These are phyloP conservation scores for Catharus bicknelli DNA, from an alignment of 2,113 vertebrate species.

Conservation along the genomic window DNA sequence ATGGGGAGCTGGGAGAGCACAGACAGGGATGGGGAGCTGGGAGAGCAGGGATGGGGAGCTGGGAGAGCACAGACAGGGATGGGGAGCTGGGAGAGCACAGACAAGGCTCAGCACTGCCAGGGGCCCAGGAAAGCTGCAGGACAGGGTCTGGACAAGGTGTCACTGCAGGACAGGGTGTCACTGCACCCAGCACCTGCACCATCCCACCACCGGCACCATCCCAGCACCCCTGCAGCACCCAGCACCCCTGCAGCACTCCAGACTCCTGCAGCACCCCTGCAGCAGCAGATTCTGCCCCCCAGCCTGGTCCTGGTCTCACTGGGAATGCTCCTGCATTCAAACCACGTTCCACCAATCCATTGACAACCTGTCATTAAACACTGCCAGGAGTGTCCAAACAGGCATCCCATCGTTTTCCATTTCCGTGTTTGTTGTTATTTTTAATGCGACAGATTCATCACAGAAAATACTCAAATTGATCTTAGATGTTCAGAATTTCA, in stretches of 20 bases:
- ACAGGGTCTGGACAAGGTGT: no score
- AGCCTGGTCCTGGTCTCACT: rapidly evolving
- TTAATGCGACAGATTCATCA: not conserved
- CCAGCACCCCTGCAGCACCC: no score
- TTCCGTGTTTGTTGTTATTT: not conserved
- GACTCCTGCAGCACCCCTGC: not conserved
- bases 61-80: no score
- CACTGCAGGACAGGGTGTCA: no score
- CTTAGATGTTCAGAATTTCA: not conserved
- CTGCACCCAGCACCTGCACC: not conserved
- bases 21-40: no score
- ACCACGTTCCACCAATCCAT: not conserved
- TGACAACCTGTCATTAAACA: not conserved
- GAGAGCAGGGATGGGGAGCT: no score
- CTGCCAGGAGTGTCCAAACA: not conserved
- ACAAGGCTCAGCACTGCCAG: no score
- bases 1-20: no score
- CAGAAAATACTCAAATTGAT: not conserved
- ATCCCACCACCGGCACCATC: not conserved
- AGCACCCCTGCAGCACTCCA: not conserved
- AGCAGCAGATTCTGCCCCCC: no score
- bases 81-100: no score
- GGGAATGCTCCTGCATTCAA: not conserved
- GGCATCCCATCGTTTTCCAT: not conserved
- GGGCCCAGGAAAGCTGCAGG: no score